These are phyloP conservation scores for Euschistus heros DNA, from an alignment of 1,140 invertebrate genomes.

Conservation along the genomic window DNA sequence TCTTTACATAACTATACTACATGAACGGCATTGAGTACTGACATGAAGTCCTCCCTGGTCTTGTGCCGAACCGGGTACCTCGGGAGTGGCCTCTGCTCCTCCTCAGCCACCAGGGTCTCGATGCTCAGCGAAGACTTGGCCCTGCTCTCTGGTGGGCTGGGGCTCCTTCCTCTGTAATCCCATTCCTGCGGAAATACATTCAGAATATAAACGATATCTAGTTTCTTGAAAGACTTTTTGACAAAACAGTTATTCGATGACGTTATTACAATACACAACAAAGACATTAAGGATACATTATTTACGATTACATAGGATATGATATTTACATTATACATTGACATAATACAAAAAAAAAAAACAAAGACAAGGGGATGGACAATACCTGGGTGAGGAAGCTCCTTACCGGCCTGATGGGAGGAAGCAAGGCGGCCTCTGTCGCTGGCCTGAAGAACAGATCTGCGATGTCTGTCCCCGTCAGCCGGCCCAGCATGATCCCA, in stretches of 20 bases:
- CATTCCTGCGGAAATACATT: not conserved
- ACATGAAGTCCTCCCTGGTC: constrained; percentile 36
- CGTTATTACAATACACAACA: too few species aligned
- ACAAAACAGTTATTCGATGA: too few species aligned
- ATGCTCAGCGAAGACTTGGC: constrained; percentile 23
- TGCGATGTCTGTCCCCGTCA: constrained; percentile 32
- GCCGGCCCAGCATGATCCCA: constrained; percentile 33
- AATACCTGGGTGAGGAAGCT: constrained; percentile 4
- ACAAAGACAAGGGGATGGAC: too few species aligned
- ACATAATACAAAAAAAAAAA: too few species aligned
- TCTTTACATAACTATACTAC: too few species aligned
- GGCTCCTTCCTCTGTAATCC: constrained; percentile 3
- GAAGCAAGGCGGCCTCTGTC: constrained; percentile 30
- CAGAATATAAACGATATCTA: too few species aligned
- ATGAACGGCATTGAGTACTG: constrained; percentile 25
- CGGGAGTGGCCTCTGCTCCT: constrained; percentile 24
- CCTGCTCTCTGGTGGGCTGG: constrained; percentile 13
- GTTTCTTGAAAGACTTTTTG: too few species aligned
- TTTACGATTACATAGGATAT: too few species aligned
- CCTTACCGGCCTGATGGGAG: constrained; percentile 25
- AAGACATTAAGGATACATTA: too few species aligned
- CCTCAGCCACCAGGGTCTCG: constrained; percentile 23
- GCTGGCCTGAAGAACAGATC: constrained; percentile 33
- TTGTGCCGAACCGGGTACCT: constrained; percentile 34
- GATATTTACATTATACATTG: too few species aligned